phyloP scores from a whole-genome alignment of 2,113 vertebrate genomes.

The Opisthocomus hoazin region DNA sequence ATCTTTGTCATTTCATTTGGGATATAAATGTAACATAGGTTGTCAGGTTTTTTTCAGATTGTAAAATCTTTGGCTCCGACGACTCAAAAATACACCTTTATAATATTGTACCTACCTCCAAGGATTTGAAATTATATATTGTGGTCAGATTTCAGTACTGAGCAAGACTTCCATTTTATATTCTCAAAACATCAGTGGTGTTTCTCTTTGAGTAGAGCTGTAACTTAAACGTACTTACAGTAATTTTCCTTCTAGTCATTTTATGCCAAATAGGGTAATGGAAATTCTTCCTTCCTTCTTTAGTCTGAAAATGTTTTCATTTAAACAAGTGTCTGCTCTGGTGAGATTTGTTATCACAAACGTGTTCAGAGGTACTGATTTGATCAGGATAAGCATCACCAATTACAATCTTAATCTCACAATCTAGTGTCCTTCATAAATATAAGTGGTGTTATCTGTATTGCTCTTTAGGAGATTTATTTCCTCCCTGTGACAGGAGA shows the following conservation, averaged over 20 bases:
- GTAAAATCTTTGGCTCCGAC: background rate
- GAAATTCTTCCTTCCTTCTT: background rate
- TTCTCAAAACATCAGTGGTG: background rate
- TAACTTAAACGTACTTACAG: background rate
- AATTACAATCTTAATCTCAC: background rate
- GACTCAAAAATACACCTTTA: background rate
- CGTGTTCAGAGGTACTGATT: background rate
- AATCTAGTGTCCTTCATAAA: background rate
- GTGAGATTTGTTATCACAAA: background rate
- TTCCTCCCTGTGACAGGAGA: background rate
- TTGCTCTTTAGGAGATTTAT: background rate
- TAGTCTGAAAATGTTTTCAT: background rate
- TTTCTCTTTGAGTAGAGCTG: background rate
- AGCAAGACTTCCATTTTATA: background rate
- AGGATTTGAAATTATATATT: background rate
- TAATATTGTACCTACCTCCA: background rate
- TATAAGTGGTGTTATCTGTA: background rate
- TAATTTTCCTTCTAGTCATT: background rate
- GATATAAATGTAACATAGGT: background rate
- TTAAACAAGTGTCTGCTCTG: background rate
- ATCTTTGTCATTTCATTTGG: background rate
- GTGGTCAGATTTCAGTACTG: background rate
- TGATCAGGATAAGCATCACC: background rate
- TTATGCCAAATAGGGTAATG: background rate
- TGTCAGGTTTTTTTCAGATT: background rate